Evolutionary conservation across 2,797 vertebrate genomes (phyloP), one percentile per base, ranked within the genome.

Genomic region (Bovichtus variegatus): DNA sequence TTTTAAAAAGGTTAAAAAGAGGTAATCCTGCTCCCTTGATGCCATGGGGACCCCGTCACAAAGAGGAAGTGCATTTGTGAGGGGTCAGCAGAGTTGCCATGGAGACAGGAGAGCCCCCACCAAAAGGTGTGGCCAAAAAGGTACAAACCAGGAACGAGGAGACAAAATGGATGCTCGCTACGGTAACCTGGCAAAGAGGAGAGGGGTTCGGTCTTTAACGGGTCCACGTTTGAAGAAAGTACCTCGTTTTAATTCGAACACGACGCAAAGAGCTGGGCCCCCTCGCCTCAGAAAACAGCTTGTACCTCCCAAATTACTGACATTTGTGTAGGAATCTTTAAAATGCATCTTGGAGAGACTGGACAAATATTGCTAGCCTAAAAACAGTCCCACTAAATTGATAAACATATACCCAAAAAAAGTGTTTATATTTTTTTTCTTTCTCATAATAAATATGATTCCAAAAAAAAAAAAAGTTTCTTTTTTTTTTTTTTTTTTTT

Each of bases 191-290:
- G 81, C 64, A 16, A 16, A 72, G 64, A 44, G 57, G 69, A 49
- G 81, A 36, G 76, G 76, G 86, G 54, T 23, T 15, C 16, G 71
- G 78, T 91, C 93, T 93, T 89, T 77, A 43, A 54, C 73, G 60
- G 80, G 90, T 87, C 80, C 88, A 62, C 36, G 60, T 79, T 85
- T 89, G 87, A 93, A 93, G 83, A 94, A 96, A 93, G 93, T 96
- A 96, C 95, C 95, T 96, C 95, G 95, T 94, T 96, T 96, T 90
- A 86, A 92, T 93, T 77, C 79, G 92, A 85, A 92, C 86, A 46
- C 67, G 1, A 34, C 71, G 78, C 83, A 78, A 93, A 95, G 91
- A 90, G 61, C 59, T 10, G 27, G 12, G 5, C 40, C 66, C 49
- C 68, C 53, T 74, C 77, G 5, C 82, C 80, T 71, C 82, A 53